phyloP scores from a whole-genome alignment of 2,888 invertebrate genomes.

The Dicycla oo region DNA sequence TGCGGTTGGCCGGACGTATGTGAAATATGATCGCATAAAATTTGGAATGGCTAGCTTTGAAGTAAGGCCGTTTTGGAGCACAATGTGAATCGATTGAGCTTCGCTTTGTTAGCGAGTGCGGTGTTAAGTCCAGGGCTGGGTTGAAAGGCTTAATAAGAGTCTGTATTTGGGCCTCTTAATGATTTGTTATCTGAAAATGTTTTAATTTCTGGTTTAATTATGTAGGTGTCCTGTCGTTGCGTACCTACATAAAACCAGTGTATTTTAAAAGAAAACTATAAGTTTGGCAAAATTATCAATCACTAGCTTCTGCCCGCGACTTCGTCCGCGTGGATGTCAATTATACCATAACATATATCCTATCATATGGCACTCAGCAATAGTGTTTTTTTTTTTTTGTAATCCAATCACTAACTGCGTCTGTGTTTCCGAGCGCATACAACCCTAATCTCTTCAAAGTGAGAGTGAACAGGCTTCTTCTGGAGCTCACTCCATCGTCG shows the following conservation, averaged over 20 bases:
- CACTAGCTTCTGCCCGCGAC: no score
- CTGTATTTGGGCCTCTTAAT: slow-evolving; percentile 24
- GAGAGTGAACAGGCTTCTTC: no score
- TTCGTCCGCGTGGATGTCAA: no score
- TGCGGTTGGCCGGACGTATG: slow-evolving; percentile 48
- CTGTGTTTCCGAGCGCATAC: no score
- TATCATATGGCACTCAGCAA: no score
- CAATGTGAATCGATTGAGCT: slow-evolving; percentile 37
- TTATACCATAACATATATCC: no score
- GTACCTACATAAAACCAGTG: not conserved
- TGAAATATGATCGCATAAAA: slow-evolving; percentile 52
- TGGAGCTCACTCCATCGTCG: no score
- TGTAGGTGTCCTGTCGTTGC: not conserved
- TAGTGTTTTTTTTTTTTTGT: no score
- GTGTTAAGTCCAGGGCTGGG: slow-evolving; percentile 21
- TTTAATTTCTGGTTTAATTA: not conserved
- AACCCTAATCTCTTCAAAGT: no score
- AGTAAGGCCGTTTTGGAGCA: slow-evolving; percentile 23
- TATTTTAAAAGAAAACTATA: no score
- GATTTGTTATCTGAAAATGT: slow-evolving; percentile 18
- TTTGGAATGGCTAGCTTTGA: slow-evolving; percentile 36
- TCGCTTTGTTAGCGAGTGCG: slow-evolving; percentile 33
- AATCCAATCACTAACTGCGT: no score
- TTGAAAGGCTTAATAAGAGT: slow-evolving; percentile 41
- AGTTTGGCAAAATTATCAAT: no score